phyloP scores from a whole-genome alignment of 2,888 invertebrate genomes.

The Rosalia funebris region DNA sequence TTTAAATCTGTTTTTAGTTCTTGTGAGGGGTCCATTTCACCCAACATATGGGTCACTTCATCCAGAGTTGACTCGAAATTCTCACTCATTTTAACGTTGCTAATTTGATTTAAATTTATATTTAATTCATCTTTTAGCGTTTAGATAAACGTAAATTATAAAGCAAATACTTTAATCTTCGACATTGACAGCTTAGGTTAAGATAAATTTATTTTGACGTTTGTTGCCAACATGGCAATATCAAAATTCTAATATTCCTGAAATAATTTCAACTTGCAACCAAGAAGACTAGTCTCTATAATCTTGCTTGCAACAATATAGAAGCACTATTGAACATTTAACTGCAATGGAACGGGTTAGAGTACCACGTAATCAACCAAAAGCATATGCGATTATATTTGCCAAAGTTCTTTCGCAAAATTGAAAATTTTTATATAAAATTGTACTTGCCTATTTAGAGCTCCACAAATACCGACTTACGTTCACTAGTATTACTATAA shows the following conservation, averaged over 20 bases:
- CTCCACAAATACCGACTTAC: no score
- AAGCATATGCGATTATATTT: no score
- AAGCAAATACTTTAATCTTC: neutral
- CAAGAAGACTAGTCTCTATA: no score
- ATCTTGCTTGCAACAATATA: no score
- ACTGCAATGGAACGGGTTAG: no score
- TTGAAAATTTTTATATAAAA: no score
- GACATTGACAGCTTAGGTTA: neutral
- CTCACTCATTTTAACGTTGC: constrained; percentile 8
- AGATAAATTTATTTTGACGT: neutral
- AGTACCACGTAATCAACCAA: no score
- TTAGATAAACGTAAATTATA: neutral
- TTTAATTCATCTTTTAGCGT: neutral
- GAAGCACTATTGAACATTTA: no score
- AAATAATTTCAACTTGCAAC: no score
- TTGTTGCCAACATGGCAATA: neutral
- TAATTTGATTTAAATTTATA: neutral
- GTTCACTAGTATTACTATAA: no score
- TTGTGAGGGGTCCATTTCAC: neutral
- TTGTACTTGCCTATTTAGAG: no score
- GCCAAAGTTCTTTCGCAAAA: no score
- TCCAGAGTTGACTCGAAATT: constrained; percentile 5
- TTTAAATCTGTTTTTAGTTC: constrained; percentile 10
- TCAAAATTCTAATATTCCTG: neutral
- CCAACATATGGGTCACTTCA: constrained; percentile 14